Conservation (phyloP, 1,140 invertebrate species). For the Asbolus verrucosus region DNA sequence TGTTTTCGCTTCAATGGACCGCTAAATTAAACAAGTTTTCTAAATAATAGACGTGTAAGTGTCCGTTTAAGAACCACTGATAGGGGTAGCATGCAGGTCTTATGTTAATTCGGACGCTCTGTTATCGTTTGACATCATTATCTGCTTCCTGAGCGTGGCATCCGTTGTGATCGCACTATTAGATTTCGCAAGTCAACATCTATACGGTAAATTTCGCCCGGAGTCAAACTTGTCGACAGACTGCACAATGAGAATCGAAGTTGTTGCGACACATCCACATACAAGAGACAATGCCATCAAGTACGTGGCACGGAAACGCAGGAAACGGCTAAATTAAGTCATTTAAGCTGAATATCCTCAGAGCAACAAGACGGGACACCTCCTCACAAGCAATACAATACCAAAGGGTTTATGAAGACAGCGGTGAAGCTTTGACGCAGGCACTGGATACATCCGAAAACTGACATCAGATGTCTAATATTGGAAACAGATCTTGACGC, state of each 20-base stretch:
- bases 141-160: too few relatives aligned
- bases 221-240: too few relatives aligned
- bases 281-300: background rate
- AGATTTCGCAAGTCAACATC: too few relatives aligned
- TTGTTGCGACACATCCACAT: background rate
- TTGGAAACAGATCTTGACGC: too few relatives aligned
- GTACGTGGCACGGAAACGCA: background rate
- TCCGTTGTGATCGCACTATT: too few relatives aligned
- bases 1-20: constrained; percentile 18
- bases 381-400: background rate
- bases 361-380: background rate
- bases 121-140: too few relatives aligned
- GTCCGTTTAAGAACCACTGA: too few relatives aligned
- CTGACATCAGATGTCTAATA: too few relatives aligned
- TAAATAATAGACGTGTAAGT: background rate
- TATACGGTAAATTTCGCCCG: too few relatives aligned
- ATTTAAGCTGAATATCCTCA: constrained; percentile 4
- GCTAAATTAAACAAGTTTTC: constrained; percentile 32
- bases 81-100: too few relatives aligned
- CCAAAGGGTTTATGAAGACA: constrained; percentile 5
- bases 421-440: background rate
- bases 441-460: too few relatives aligned
- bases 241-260: background rate
- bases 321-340: constrained; percentile 4
- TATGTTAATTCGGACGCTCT: too few relatives aligned